Evolutionary conservation across 1,140 invertebrate species (phyloP).

Genomic region (Steinernema feltiae): DNA sequence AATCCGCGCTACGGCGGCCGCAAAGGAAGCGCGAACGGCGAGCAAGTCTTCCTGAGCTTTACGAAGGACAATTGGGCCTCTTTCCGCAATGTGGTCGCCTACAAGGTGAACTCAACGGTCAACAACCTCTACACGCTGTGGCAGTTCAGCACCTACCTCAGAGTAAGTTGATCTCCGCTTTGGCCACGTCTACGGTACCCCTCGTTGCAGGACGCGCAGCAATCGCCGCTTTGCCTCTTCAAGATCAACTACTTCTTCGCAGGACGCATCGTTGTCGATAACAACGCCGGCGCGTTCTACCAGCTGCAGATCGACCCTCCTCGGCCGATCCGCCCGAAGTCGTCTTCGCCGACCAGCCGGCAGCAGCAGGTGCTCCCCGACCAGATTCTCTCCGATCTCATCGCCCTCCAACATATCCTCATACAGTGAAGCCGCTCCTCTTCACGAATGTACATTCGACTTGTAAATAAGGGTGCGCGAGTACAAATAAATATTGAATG

Average conservation of each 20-base stretch:
- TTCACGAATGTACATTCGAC: background rate
- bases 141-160: slow-evolving; percentile 13
- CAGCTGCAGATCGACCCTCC: slow-evolving; percentile 1
- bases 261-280: background rate
- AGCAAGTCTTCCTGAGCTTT: slow-evolving; percentile 6
- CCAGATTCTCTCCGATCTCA: background rate
- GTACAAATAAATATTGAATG: slow-evolving; percentile 7
- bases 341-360: background rate
- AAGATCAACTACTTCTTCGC: slow-evolving; percentile 15
- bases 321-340: background rate
- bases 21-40: background rate
- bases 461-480: background rate
- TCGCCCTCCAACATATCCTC: background rate
- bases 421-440: background rate
- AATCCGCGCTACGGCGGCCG: slow-evolving; percentile 1
- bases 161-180: background rate
- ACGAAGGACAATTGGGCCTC: background rate
- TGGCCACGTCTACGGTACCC: background rate
- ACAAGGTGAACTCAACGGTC: slow-evolving; percentile 6
- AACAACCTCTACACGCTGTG: slow-evolving; percentile 8
- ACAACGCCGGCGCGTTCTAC: slow-evolving; percentile 7
- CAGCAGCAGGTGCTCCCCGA: background rate
- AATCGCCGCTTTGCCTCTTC: background rate
- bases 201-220: background rate
- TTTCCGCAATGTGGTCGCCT: slow-evolving; percentile 6